Base-by-base conservation (phyloP, 1,140 invertebrate species). In the Caligus rogercresseyi region DNA sequence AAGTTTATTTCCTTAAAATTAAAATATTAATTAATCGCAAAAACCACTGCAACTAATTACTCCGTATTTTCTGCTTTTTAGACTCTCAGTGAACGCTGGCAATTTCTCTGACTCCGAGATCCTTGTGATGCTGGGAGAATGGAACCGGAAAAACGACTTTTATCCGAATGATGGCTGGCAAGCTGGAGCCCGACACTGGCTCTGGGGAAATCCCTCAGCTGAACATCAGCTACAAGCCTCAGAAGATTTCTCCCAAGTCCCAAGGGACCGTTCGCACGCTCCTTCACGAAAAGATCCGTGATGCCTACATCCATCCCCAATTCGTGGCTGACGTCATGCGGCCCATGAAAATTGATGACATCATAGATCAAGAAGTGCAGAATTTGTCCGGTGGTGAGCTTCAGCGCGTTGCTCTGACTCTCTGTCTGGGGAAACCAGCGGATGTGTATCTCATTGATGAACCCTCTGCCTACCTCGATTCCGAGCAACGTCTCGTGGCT, bases 61-160 rank as follows among this genome's bases (percentile, higher is more conserved):
- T n/a, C n/a, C n/a, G n/a, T n/a, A 43, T n/a, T 43, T 43, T n/a
- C 31, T 43, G 7, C 7, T 43, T 43, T 43, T n/a, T 43, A 43
- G 31, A 43, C 31, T 63, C 3, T 75, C 75, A 2, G 86, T 98
- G 11, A 78, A 85, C 63, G 76, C 83, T 66, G 96, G 96, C 15
- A 89, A 94, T 70, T 99, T 99, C 72, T 97, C 94, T 20, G 96
- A 99, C 76, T 98, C 96, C 2, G 96, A 99, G 77, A 99, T 99
- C 73, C 81, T 99, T 70, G 96, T 99, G 15, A 77, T 99, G 71
- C 78, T 99, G 56, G 96, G 96, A 63, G 74, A 99, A 99, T 78
- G 96, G 96, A 66, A 99, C 96, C 54, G 96, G 96, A 53, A 99
- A 99, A 76, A 98, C 96, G 0, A 99, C 96, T 15, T 95, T 99